These are phyloP conservation scores for Adela reaumurella DNA, from an alignment of 2,888 invertebrate genomes.

Conservation along the genomic window DNA sequence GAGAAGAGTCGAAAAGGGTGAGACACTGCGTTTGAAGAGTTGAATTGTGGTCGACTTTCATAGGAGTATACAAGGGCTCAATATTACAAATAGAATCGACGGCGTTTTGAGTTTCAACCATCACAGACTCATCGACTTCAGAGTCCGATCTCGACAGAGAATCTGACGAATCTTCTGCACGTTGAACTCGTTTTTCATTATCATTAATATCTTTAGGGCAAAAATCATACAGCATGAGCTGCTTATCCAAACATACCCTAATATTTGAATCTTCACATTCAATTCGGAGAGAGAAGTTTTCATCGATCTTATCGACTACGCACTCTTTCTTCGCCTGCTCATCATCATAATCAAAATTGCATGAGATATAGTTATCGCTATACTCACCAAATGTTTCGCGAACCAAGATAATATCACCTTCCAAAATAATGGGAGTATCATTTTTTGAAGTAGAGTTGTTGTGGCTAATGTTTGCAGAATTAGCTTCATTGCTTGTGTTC, in stretches of 20 bases:
- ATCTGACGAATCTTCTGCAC: too few relatives aligned
- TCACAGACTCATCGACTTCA: background rate
- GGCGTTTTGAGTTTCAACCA: constrained; percentile 32
- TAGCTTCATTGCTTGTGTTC: background rate
- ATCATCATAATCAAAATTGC: constrained; percentile 22
- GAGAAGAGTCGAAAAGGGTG: constrained; percentile 44
- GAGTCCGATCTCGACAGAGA: background rate
- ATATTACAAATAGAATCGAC: constrained; percentile 33
- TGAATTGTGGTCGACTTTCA: constrained; percentile 23
- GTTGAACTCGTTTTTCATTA: too few relatives aligned
- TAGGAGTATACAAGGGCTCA: constrained; percentile 35
- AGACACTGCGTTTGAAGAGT: constrained; percentile 25
- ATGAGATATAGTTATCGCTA: constrained; percentile 30
- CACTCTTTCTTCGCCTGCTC: constrained; percentile 1
- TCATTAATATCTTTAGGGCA: too few relatives aligned
- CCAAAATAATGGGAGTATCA: constrained; percentile 1
- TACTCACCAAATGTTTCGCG: constrained; percentile 24
- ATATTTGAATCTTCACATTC: background rate
- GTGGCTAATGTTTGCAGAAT: background rate
- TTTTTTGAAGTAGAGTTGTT: background rate
- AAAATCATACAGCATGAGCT: background rate
- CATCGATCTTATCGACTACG: background rate
- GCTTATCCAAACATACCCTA: background rate
- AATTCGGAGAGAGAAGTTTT: background rate
- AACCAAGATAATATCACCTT: background rate